phyloP scores from a whole-genome alignment of 2,797 vertebrate genomes.

The Arctocebus calabarensis region DNA sequence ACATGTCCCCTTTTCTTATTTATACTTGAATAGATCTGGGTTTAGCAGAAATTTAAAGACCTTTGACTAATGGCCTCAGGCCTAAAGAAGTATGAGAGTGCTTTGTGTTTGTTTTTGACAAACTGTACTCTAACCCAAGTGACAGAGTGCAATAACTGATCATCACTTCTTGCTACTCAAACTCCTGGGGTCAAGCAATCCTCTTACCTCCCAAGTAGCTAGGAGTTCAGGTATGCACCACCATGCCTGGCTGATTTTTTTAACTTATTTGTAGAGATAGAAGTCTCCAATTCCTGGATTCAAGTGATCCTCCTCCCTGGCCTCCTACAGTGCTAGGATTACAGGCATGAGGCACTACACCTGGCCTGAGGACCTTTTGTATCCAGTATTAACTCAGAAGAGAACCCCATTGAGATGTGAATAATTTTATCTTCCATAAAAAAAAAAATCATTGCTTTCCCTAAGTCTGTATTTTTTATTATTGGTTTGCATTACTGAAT shows the following conservation, averaged over 20 bases:
- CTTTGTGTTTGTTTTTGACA: neutral
- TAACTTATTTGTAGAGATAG: too few species aligned
- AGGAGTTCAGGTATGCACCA: too few species aligned
- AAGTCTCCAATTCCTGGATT: too few species aligned
- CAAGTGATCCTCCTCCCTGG: too few species aligned
- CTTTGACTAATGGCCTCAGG: neutral
- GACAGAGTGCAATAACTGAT: neutral
- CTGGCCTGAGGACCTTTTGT: neutral
- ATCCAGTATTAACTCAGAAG: neutral
- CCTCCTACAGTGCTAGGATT: too few species aligned
- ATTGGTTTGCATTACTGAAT: neutral
- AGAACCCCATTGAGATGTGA: neutral
- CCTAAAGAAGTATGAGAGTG: neutral
- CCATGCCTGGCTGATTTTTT: too few species aligned
- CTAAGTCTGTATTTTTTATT: neutral
- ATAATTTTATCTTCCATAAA: conserved; percentile 24
- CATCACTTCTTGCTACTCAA: too few species aligned
- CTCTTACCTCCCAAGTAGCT: too few species aligned
- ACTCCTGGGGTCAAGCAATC: too few species aligned
- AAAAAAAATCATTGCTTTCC: neutral
- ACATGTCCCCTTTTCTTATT: neutral
- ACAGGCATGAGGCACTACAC: too few species aligned
- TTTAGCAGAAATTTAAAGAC: neutral
- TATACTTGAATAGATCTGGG: neutral
- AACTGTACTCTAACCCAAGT: neutral